A percentile compares a stretch with the other conserved stretches of the same genome.
Conservation (phyloP, 2,888 invertebrate species). For the Craniophora ligustri region DNA sequence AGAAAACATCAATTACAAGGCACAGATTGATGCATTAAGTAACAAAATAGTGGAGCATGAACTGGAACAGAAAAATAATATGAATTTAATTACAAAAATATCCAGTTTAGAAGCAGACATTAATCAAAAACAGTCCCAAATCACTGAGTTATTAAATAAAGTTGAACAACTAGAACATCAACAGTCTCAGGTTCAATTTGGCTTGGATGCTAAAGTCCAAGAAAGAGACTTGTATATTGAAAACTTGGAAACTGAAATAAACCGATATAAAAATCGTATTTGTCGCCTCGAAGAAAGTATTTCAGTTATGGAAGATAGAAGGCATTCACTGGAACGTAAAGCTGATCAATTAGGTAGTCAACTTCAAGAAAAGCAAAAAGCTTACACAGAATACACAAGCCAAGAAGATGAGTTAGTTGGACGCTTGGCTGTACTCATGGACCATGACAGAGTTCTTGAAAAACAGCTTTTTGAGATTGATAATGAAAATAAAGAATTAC, state of each 20-base stretch:
- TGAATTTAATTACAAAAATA: constrained; percentile 77
- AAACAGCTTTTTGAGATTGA: constrained; percentile 89
- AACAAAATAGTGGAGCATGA: constrained; percentile 80
- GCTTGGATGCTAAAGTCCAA: constrained; percentile 91
- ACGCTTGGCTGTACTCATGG: constrained; percentile 89
- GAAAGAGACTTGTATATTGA: constrained; percentile 93
- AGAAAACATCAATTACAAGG: constrained; percentile 67
- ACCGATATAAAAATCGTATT: constrained; percentile 90
- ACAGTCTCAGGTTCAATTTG: constrained; percentile 78
- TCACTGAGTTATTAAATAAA: constrained; percentile 71
- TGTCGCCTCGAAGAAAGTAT: constrained; percentile 91
- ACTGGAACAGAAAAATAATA: constrained; percentile 79
- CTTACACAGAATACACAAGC: constrained; percentile 88
- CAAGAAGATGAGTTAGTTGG: constrained; percentile 90
- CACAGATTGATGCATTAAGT: constrained; percentile 73
- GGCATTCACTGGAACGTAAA: constrained; percentile 89
- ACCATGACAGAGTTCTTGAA: constrained; percentile 90
- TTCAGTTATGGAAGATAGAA: constrained; percentile 89
- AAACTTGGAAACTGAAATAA: constrained; percentile 91
- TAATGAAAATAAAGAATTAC: constrained; percentile 87
- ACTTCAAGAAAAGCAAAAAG: constrained; percentile 88
- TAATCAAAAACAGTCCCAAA: constrained; percentile 74
- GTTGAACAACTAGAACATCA: constrained; percentile 73
- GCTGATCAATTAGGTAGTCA: constrained; percentile 90
- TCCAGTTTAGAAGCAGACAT: constrained; percentile 76